Evolutionary conservation across 2,797 vertebrate species (phyloP), one percentile per base, ranked within the genome.

Genomic region (Pangasius krempfi): DNA sequence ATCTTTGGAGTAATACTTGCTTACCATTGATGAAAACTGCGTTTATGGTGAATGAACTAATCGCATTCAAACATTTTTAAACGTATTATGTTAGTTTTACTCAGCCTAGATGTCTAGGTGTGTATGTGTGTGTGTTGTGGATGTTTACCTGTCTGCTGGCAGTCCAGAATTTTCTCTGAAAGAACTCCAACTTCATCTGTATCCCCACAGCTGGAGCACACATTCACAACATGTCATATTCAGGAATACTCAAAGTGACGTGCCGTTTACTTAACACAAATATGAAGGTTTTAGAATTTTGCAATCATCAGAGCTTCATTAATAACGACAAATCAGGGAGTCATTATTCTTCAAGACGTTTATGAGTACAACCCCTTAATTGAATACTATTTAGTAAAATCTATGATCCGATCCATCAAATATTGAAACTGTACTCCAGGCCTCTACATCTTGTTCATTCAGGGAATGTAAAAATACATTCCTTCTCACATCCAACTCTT

Each of bases 151-250:
- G 98, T 97, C 98, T 95, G 95, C 98, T 99, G 90, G 98, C 98
- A 30, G 98, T 99, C 97, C 98, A 99, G 93, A 99, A 99, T 93
- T 99, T 99, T 93, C 97, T 96, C 94, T 99, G 98, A 95, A 99
- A 99, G 94, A 99, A 99, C 90, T 99, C 98, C 89, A 99, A 96
- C 93, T 99, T 99, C 98, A 99, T 99, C 95, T 99, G 98, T 93
- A 99, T 99, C 86, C 98, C 98, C 90, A 99, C 98, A 96, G 98
- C 98, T 99, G 94, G 90, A 93, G 96, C 88, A 96, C 78, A 95
- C 27, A 86, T 76, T 58, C 68, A 86, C 47, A n/a, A 83, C 80
- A 62, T 64, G 80, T 62, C 58, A 62, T 64, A 56, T 44, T 64
- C 22, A 83, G 44, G 44, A 84, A 84, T 50, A 30, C 37, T 47